Conservation (phyloP, 2,797 vertebrate genomes). For the Sebastes nivosus region DNA sequence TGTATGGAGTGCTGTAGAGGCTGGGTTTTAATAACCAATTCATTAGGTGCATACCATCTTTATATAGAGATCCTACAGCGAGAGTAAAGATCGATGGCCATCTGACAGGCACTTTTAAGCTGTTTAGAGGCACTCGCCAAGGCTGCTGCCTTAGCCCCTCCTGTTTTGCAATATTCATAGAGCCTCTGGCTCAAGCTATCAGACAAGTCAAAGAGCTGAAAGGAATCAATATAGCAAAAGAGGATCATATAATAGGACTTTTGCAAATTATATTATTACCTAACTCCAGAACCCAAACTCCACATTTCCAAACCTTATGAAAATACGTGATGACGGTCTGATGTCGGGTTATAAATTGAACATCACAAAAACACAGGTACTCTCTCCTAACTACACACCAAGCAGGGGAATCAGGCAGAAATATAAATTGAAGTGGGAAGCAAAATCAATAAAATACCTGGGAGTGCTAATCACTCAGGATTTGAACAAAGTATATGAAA, state of each 20-base stretch:
- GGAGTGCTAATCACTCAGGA: neutral
- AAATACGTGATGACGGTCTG: neutral
- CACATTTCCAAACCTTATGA: neutral
- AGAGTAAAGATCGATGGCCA: too few species aligned
- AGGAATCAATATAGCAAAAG: neutral
- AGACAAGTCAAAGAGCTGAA: neutral
- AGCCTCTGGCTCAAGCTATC: neutral
- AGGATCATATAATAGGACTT: neutral
- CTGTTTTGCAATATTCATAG: neutral
- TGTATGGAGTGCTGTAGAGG: too few species aligned
- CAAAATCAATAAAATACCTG: neutral
- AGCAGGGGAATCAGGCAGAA: neutral
- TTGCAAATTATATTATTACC: neutral
- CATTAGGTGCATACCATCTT: too few species aligned
- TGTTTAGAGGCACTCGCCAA: too few species aligned
- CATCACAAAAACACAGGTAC: neutral
- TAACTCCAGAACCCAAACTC: neutral
- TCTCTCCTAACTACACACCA: neutral
- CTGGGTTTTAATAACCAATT: too few species aligned
- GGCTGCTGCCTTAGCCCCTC: too few species aligned
- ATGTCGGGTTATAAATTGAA: neutral
- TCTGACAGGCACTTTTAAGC: too few species aligned
- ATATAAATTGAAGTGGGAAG: neutral
- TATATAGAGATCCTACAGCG: too few species aligned
- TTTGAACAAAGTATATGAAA: neutral